These are phyloP conservation scores for Noctilio leporinus DNA, from an alignment of 2,113 vertebrate genomes.

Conservation along the genomic window DNA sequence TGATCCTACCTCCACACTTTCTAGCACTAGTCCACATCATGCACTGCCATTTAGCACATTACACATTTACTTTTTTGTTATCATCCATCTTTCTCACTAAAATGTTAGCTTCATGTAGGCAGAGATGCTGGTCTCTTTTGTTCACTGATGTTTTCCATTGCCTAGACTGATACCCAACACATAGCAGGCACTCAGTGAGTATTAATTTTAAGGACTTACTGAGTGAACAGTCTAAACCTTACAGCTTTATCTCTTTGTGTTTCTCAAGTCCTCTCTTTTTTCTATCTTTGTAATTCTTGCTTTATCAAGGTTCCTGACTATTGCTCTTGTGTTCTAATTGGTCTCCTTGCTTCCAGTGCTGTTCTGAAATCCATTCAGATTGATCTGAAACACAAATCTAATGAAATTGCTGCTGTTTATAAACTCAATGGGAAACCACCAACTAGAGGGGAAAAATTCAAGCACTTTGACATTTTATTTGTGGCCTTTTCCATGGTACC, in stretches of 20 bases:
- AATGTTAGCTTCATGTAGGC: not conserved
- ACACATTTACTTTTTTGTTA: not conserved
- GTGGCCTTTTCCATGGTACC: not conserved
- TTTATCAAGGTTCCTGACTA: not conserved
- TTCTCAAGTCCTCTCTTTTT: not conserved
- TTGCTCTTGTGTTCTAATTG: not conserved
- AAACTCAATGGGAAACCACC: not conserved
- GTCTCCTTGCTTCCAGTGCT: not conserved
- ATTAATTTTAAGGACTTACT: not conserved
- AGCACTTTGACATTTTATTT: not conserved
- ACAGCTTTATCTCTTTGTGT: not conserved
- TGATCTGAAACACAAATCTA: not conserved
- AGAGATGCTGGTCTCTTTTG: not conserved
- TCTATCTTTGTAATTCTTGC: not conserved
- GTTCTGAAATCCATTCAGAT: not conserved
- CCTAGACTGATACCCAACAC: not conserved
- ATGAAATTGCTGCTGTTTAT: not conserved
- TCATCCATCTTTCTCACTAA: not conserved
- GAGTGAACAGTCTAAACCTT: not conserved
- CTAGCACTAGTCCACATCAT: not conserved
- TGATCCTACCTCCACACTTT: not conserved
- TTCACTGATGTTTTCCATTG: not conserved
- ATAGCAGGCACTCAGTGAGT: not conserved
- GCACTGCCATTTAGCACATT: not conserved
- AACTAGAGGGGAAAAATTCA: too few species aligned